These are phyloP conservation scores for Tenebrio molitor DNA, from an alignment of 1,140 invertebrate species.

Conservation along the genomic window DNA sequence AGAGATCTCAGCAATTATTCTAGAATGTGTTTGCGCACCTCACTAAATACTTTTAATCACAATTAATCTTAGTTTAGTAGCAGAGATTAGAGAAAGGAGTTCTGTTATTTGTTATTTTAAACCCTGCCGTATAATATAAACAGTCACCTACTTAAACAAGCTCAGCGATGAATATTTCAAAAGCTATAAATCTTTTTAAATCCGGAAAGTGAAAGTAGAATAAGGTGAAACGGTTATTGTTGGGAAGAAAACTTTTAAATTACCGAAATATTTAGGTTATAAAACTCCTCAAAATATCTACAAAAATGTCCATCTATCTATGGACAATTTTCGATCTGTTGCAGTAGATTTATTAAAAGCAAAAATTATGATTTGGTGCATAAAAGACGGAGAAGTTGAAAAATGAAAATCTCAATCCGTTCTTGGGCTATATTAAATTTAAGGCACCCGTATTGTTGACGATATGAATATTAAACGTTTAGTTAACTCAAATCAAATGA, in stretches of 20 bases:
- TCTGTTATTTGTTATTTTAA: neutral
- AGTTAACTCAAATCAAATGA: conserved; percentile 11
- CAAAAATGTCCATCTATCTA: too few relatives aligned
- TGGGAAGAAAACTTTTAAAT: neutral
- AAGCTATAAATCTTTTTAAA: conserved; percentile 8
- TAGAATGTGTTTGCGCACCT: conserved; percentile 4
- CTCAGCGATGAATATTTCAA: conserved; percentile 1
- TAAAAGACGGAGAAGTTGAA: too few relatives aligned
- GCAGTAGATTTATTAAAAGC: too few relatives aligned
- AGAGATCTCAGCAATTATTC: conserved; percentile 1
- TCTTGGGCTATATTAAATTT: neutral
- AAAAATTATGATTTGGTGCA: too few relatives aligned
- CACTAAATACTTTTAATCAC: conserved; percentile 2
- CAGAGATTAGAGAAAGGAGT: neutral
- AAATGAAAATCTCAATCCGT: too few relatives aligned
- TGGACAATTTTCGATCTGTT: too few relatives aligned
- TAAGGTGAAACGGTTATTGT: neutral
- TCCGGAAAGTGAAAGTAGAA: neutral
- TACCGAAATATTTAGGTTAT: neutral
- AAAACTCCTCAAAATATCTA: too few relatives aligned
- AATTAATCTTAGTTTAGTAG: neutral
- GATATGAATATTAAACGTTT: conserved; percentile 9
- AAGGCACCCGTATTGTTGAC: neutral
- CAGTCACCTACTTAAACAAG: neutral
- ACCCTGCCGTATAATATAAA: conserved; percentile 2